Conservation (phyloP, 1,140 invertebrate species). For the Epicauta chinensis region DNA sequence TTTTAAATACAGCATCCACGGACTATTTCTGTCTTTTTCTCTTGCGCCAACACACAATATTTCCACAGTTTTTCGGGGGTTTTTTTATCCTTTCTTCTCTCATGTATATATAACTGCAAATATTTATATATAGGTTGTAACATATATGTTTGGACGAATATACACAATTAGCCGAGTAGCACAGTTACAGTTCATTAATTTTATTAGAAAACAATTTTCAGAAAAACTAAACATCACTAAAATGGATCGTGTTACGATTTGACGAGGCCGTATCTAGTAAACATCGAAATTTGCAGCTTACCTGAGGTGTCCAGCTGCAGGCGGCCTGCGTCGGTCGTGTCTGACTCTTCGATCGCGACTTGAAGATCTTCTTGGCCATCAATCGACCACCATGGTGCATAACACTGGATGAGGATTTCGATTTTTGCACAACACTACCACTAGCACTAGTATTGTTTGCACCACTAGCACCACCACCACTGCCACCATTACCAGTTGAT, state of each 20-base stretch:
- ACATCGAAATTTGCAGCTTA: slow-evolving; percentile 45
- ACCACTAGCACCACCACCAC: not conserved
- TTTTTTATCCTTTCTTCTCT: too few species aligned
- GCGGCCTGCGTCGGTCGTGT: slow-evolving; percentile 51
- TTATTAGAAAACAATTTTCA: not conserved
- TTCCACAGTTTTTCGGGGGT: too few species aligned
- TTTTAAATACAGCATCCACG: too few species aligned
- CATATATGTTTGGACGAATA: too few species aligned
- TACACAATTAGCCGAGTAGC: too few species aligned
- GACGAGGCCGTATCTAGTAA: too few species aligned
- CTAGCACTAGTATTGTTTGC: not conserved
- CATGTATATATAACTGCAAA: too few species aligned
- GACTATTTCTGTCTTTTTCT: too few species aligned
- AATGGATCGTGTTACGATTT: too few species aligned
- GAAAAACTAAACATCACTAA: not conserved
- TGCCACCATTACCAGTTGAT: not conserved
- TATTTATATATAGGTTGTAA: too few species aligned
- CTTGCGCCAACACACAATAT: too few species aligned
- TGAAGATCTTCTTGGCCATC: slow-evolving; percentile 76
- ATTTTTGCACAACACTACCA: slow-evolving; percentile 66
- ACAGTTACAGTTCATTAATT: too few species aligned
- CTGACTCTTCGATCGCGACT: slow-evolving; percentile 72
- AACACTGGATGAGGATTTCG: slow-evolving; percentile 77
- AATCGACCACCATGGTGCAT: slow-evolving; percentile 65
- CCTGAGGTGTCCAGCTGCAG: slow-evolving; percentile 71